Conservation (phyloP, 2,888 invertebrate species). For the Brachyopa scutellaris region DNA sequence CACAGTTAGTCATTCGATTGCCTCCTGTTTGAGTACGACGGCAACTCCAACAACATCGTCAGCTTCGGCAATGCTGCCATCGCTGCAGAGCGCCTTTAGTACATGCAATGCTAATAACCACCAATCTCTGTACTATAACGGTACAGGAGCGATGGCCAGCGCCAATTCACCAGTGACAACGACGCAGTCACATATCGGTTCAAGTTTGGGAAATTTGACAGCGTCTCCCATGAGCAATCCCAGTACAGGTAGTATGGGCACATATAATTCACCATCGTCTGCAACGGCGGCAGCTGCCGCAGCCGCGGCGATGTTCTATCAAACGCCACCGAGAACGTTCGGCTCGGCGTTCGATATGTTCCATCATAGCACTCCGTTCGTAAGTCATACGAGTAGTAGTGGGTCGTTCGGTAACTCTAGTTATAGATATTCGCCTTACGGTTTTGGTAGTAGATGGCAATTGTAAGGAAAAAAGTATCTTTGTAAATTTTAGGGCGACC, state of each 20-base stretch:
- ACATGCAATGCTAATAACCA: constrained; percentile 74
- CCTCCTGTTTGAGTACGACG: constrained; percentile 49
- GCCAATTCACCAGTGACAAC: constrained; percentile 55
- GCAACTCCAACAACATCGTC: constrained; percentile 56
- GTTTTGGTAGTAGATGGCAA: constrained; percentile 81
- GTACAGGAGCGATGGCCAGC: constrained; percentile 77
- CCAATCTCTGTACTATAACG: constrained; percentile 72
- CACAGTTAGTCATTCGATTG: constrained; percentile 63
- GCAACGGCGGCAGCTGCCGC: constrained; percentile 77
- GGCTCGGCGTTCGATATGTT: constrained; percentile 82
- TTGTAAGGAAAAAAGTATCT: constrained; percentile 74
- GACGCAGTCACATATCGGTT: constrained; percentile 77
- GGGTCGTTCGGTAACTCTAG: constrained; percentile 81
- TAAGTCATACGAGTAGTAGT: constrained; percentile 78
- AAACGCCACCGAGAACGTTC: constrained; percentile 81
- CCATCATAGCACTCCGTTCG: constrained; percentile 82
- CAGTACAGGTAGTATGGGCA: constrained; percentile 75
- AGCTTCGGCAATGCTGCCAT: constrained; percentile 76
- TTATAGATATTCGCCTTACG: constrained; percentile 82
- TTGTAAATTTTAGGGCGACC: constrained; percentile 42
- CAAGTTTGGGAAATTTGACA: constrained; percentile 77
- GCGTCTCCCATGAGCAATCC: constrained; percentile 79
- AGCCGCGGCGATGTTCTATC: constrained; percentile 80
- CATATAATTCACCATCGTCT: constrained; percentile 75
- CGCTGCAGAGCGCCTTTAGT: constrained; percentile 79